Conservation (phyloP, 2,797 vertebrate species). For the Sebastes iracundus region DNA sequence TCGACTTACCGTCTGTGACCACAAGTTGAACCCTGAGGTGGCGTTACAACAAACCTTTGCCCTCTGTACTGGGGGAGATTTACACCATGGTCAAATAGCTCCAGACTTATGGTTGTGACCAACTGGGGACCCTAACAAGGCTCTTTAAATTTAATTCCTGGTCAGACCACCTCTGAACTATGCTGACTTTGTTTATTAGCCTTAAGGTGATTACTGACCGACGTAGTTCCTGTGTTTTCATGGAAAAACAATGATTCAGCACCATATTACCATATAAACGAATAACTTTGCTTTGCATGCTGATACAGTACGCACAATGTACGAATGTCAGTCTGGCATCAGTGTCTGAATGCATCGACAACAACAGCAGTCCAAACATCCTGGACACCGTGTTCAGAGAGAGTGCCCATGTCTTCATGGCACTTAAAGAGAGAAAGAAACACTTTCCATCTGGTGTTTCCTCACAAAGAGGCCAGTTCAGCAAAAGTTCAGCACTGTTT, state of each 20-base stretch:
- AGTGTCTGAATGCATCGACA: neutral
- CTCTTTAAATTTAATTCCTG: slow-evolving; percentile 49
- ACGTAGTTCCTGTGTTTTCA: neutral
- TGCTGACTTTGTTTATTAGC: slow-evolving; percentile 38
- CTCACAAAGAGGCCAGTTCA: slow-evolving; percentile 87
- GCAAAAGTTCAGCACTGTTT: slow-evolving; percentile 88
- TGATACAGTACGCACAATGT: neutral
- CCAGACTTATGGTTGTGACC: slow-evolving; percentile 41
- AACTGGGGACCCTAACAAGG: slow-evolving; percentile 20
- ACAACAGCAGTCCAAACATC: slow-evolving; percentile 18
- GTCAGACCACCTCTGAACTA: slow-evolving; percentile 37
- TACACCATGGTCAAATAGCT: slow-evolving; percentile 55
- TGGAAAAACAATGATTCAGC: slow-evolving; percentile 13
- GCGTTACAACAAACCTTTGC: slow-evolving; percentile 70
- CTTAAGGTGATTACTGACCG: slow-evolving; percentile 18
- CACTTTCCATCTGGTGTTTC: slow-evolving; percentile 88
- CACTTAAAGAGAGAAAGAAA: slow-evolving; percentile 42
- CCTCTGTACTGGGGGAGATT: slow-evolving; percentile 55
- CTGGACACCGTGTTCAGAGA: slow-evolving; percentile 16
- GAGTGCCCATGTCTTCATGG: slow-evolving; percentile 13
- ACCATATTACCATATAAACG: neutral
- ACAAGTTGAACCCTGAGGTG: slow-evolving; percentile 52
- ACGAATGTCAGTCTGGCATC: neutral
- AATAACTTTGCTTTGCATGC: neutral
- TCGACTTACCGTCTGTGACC: slow-evolving; percentile 63